phyloP scores from a whole-genome alignment of 2,888 invertebrate genomes.

The Oscheius sp. region DNA sequence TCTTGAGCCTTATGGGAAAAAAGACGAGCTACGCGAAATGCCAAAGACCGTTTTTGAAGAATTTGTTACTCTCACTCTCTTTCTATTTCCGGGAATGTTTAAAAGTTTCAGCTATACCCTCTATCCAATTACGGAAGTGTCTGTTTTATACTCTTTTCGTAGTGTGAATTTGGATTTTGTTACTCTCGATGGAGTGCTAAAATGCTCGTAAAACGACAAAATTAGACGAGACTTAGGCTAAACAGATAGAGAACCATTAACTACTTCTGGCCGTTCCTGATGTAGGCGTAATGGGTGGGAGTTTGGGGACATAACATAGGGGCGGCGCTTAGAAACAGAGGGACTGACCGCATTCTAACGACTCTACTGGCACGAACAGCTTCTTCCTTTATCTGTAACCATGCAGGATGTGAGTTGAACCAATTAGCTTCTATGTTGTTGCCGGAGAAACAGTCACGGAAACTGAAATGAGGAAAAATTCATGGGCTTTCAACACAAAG shows the following conservation, averaged over 20 bases:
- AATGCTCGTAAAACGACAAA: no score
- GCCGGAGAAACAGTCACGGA: not conserved
- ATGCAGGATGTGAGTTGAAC: slow-evolving; percentile 28
- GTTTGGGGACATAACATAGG: slow-evolving; percentile 29
- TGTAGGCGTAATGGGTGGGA: slow-evolving; percentile 29
- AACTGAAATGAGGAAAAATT: not conserved
- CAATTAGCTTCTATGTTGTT: not conserved
- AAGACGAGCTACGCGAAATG: no score
- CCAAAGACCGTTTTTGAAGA: no score
- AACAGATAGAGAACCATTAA: not conserved
- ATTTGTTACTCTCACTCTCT: no score
- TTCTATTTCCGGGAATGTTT: no score
- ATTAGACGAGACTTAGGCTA: not conserved
- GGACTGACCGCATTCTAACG: slow-evolving; percentile 28
- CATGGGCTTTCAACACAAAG: no score
- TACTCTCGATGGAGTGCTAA: not conserved
- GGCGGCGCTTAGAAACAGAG: slow-evolving; percentile 29
- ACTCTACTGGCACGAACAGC: slow-evolving; percentile 29
- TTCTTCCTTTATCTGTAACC: slow-evolving; percentile 19
- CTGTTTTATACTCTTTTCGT: not conserved
- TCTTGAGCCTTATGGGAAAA: no score
- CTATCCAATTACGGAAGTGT: slow-evolving; percentile 15
- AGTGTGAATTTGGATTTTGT: not conserved
- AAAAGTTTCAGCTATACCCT: no score
- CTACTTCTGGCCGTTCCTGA: not conserved